Evolutionary conservation across 2,888 invertebrate genomes (phyloP), one percentile per base, ranked within the genome.

Genomic region (Synanthedon tipuliformis): DNA sequence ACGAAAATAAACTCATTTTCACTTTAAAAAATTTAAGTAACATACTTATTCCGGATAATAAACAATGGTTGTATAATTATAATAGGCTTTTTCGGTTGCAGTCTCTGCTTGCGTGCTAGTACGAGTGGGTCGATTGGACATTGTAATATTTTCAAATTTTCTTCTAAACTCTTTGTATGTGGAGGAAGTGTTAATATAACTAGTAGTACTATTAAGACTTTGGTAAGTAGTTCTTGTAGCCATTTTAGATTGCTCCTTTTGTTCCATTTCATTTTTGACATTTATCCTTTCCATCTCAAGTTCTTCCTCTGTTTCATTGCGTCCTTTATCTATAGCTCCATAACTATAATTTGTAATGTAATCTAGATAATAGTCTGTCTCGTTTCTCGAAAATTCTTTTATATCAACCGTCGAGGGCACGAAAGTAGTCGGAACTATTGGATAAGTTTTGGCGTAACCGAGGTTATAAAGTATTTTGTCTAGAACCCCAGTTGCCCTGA

Each of bases 381-480:
- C 75, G 40, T 77, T 73, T 53, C 79, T 68, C 0, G 79, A 78
- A 54, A 74, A 80, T 54, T 76, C 76, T 0, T 80, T 77, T 10
- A 79, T 66, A 4, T 76, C 75, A 2, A 76, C 80, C 0, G 75
- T 71, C 0, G 78, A 76, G 0, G 78, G 76, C 0, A 75, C 65
- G 54, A 73, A 80, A 50, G 59, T 64, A 2, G 63, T 58, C 4
- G 55, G 54, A 0, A 56, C 50, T 0, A 52, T 3, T 34, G 68
- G 61, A 40, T 59, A 64, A 0, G 75, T 67, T 59, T 76, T 77
- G 2, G 72, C 61, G 56, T 83, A 84, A 2, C 83, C 84, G n/a
- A 83, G 57, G 52, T 68, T 71, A 56, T 72, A 76, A 62, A 83
- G 77, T 8, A 83, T 70, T 58, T 79, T 80, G 55, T 84, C 83